phyloP scores from a whole-genome alignment of 2,888 invertebrate genomes.

The Sarcophaga variegata region DNA sequence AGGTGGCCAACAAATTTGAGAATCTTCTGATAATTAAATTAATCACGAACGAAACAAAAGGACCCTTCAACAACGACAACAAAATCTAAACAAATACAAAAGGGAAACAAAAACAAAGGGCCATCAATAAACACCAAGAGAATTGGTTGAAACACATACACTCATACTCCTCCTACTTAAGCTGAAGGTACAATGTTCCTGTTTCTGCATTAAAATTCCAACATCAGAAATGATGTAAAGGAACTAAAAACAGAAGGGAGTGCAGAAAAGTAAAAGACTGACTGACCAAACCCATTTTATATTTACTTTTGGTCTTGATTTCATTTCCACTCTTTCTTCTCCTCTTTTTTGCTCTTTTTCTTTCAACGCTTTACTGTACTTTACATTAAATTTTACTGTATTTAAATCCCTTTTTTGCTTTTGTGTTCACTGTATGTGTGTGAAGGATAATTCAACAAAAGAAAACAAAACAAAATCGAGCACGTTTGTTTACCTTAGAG shows the following conservation, averaged over 20 bases:
- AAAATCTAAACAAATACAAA: constrained; percentile 31
- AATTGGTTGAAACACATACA: constrained; percentile 33
- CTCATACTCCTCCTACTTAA: not conserved
- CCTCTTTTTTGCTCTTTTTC: not conserved
- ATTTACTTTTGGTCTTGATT: constrained; percentile 53
- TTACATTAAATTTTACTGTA: not conserved
- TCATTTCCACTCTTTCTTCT: not conserved
- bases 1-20: constrained; percentile 42
- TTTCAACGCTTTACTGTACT: not conserved
- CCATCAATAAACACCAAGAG: constrained; percentile 36
- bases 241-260: constrained; percentile 14
- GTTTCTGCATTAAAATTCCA: not conserved
- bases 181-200: not conserved
- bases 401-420: not conserved
- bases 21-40: constrained; percentile 50
- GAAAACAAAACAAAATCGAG: constrained; percentile 36
- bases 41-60: constrained; percentile 41
- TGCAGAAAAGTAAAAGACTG: constrained; percentile 54
- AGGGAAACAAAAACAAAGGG: not conserved
- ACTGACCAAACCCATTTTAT: constrained; percentile 58
- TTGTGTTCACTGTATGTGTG: constrained; percentile 5
- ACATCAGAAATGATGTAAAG: not conserved
- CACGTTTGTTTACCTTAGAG: constrained; percentile 42
- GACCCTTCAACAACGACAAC: not conserved
- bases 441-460: constrained; percentile 56